Percentiles rank a stretch among this genome's conserved stretches.
These are phyloP conservation scores for Proisotoma minuta DNA, from an alignment of 2,888 invertebrate species.

Conservation along the genomic window DNA sequence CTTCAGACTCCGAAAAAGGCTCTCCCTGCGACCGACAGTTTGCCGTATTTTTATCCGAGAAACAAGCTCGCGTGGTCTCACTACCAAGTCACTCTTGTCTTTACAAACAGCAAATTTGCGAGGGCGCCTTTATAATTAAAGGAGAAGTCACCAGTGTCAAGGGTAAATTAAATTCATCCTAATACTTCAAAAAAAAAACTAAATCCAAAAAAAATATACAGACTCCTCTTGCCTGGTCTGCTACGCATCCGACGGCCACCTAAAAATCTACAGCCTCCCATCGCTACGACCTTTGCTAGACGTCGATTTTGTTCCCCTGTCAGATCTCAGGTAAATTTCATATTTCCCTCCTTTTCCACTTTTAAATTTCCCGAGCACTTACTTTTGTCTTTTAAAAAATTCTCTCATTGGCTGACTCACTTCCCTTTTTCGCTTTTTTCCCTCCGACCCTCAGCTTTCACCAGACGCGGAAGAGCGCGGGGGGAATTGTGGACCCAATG, in stretches of 20 bases:
- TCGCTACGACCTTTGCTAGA: conserved; percentile 88
- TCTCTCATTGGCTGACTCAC: conserved; percentile 11
- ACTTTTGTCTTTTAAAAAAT: neutral
- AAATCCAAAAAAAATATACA: conserved; percentile 52
- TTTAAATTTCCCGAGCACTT: neutral
- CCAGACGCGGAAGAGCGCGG: conserved; percentile 70
- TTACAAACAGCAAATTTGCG: conserved; percentile 86
- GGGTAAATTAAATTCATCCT: conserved; percentile 57
- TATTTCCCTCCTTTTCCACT: neutral
- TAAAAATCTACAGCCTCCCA: conserved; percentile 90
- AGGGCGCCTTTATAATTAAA: conserved; percentile 87
- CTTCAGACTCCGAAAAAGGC: conserved; percentile 26
- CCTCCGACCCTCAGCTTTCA: conserved; percentile 52
- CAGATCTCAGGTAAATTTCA: conserved; percentile 77
- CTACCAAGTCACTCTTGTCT: conserved; percentile 93
- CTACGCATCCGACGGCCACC: conserved; percentile 90
- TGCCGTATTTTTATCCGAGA: conserved; percentile 88
- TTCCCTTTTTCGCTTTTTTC: conserved; percentile 21
- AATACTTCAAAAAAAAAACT: neutral
- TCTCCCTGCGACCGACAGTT: conserved; percentile 73
- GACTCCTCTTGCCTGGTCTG: conserved; percentile 91
- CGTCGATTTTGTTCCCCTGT: conserved; percentile 87
- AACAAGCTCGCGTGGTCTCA: conserved; percentile 88
- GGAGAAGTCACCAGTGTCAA: conserved; percentile 87
- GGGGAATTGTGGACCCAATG: conserved; percentile 98